A percentile compares a stretch with the other conserved stretches of the same genome.
These are phyloP conservation scores for Sitta europaea DNA, from an alignment of 2,113 vertebrate species.

Conservation along the genomic window DNA sequence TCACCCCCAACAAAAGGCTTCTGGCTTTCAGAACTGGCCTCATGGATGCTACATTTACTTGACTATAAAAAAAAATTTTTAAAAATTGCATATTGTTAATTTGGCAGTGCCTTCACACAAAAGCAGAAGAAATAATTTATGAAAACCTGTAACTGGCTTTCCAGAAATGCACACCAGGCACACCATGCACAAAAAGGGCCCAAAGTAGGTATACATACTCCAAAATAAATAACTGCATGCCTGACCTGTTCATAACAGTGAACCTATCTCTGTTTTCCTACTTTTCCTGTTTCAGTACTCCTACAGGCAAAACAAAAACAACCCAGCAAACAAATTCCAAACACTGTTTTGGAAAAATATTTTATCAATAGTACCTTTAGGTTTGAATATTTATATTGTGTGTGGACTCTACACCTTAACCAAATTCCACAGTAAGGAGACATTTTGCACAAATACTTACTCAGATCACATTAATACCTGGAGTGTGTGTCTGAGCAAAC, in stretches of 20 bases:
- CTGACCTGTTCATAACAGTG: background rate
- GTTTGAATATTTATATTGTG: background rate
- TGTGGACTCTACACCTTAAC: background rate
- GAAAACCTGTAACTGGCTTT: background rate
- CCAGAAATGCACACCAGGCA: background rate
- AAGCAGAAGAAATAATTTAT: background rate
- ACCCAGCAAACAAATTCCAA: constrained; percentile 19
- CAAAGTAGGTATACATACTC: background rate
- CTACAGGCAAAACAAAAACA: background rate
- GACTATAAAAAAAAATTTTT: no score
- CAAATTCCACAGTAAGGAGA: background rate
- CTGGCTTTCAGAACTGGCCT: background rate
- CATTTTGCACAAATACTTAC: background rate
- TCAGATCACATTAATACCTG: background rate
- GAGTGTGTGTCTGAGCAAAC: background rate
- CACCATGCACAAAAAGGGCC: background rate
- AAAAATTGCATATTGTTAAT: background rate
- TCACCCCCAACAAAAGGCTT: background rate
- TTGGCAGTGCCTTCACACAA: background rate
- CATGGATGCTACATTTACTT: background rate
- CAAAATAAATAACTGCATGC: background rate
- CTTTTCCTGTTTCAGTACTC: background rate
- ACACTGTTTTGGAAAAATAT: background rate
- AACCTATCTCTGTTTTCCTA: background rate
- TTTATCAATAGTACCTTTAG: background rate